phyloP scores from a whole-genome alignment of 1,140 invertebrate species.

The Ceratosolen fusciceps region DNA sequence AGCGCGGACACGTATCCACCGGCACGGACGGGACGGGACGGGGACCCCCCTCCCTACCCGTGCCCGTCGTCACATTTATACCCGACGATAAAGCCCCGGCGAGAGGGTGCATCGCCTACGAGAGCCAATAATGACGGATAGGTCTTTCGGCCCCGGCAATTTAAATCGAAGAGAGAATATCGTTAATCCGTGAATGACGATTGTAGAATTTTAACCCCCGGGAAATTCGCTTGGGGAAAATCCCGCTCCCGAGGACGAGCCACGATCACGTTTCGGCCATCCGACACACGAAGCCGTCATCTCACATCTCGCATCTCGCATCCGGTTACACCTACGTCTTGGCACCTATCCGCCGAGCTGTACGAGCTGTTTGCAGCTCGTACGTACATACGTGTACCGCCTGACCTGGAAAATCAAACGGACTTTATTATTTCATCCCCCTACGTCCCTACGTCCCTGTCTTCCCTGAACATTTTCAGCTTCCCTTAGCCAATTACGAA shows the following conservation, averaged over 20 bases:
- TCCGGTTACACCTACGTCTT: slow-evolving; percentile 32
- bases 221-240: slow-evolving; percentile 17
- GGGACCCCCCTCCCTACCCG: too few species aligned
- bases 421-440: slow-evolving; percentile 3
- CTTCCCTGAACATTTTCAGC: too few species aligned
- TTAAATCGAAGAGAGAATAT: slow-evolving; percentile 6
- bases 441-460: not conserved
- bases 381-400: slow-evolving; percentile 5
- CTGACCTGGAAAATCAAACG: slow-evolving; percentile 24
- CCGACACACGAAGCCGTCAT: slow-evolving; percentile 41
- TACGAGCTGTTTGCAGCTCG: not conserved
- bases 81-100: not conserved
- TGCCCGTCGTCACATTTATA: not conserved
- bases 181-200: slow-evolving; percentile 38
- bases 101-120: not conserved
- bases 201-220: slow-evolving; percentile 27
- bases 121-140: not conserved
- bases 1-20: too few species aligned
- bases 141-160: not conserved
- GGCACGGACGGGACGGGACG: too few species aligned
- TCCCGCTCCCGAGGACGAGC: slow-evolving; percentile 25
- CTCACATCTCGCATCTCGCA: slow-evolving; percentile 44
- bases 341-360: not conserved
- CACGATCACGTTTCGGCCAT: slow-evolving; percentile 43
- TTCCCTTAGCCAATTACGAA: too few species aligned